These are phyloP conservation scores for Pollachius pollachius DNA, from an alignment of 2,113 vertebrate species.

Conservation along the genomic window DNA sequence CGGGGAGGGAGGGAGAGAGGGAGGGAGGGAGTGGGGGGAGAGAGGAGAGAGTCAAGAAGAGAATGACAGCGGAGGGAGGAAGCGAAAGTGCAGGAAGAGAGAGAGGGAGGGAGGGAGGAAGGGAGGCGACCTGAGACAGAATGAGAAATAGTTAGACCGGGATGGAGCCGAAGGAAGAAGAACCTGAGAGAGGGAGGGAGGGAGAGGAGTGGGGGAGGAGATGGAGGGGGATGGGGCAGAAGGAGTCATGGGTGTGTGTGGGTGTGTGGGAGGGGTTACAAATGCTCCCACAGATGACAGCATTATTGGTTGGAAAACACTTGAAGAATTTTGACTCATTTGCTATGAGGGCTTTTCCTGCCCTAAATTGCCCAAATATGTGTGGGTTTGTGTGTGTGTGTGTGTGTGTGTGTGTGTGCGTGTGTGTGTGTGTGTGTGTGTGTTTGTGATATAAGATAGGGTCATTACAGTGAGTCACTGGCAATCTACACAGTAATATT, in stretches of 20 bases:
- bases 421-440: background rate
- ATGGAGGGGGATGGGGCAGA: too few species aligned
- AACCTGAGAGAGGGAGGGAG: too few species aligned
- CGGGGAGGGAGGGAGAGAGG: background rate
- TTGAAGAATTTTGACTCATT: constrained; percentile 47
- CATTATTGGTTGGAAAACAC: constrained; percentile 43
- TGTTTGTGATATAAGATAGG: too few species aligned
- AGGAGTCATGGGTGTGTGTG: too few species aligned
- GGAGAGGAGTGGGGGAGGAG: too few species aligned
- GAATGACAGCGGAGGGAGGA: background rate
- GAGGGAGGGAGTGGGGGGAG: background rate
- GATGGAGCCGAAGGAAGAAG: too few species aligned
- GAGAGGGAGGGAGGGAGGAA: too few species aligned
- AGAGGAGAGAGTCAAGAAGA: too few species aligned
- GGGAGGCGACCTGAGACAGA: too few species aligned
- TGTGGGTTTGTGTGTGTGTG: constrained; percentile 15
- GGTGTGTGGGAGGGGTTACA: constrained; percentile 39
- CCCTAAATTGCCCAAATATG: constrained; percentile 13
- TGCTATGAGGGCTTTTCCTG: constrained; percentile 22
- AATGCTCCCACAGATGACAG: constrained; percentile 19
- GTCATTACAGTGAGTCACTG: constrained; percentile 25
- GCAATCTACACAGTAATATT: constrained; percentile 4
- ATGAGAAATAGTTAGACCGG: too few species aligned
- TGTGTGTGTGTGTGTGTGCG: background rate
- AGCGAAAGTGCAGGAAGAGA: too few species aligned